Conservation (phyloP, 2,113 vertebrate species). For the Psammodynastes pulverulentus region DNA sequence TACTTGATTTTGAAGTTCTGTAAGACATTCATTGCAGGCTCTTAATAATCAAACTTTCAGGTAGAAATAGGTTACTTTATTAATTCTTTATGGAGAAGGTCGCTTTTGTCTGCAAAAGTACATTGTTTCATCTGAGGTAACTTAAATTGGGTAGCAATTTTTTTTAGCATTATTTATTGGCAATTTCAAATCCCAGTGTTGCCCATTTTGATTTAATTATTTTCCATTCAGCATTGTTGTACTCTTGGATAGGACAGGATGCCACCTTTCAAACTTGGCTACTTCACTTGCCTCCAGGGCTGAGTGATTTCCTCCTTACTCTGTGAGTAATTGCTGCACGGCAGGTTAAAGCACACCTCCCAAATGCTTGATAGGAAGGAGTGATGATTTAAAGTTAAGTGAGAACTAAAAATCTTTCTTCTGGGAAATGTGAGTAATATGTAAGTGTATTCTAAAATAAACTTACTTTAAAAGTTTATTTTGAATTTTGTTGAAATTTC, state of each 20-base stretch:
- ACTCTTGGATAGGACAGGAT: slow-evolving; percentile 3
- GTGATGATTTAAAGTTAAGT: rapidly evolving
- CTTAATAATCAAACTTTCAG: neutral
- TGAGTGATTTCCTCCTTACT: slow-evolving; percentile 13
- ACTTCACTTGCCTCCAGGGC: slow-evolving; percentile 21
- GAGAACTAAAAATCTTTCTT: neutral
- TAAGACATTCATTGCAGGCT: neutral
- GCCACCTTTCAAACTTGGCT: slow-evolving; percentile 22
- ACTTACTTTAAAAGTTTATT: neutral
- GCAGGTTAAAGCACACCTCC: slow-evolving; percentile 16
- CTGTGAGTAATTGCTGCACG: slow-evolving; percentile 3
- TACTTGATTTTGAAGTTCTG: neutral
- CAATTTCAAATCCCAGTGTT: slow-evolving; percentile 33
- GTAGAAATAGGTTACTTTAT: neutral
- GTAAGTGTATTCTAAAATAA: neutral
- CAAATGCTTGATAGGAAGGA: slow-evolving; percentile 7
- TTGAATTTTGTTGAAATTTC: neutral
- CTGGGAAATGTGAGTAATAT: neutral
- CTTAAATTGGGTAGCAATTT: neutral
- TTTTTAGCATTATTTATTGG: slow-evolving; percentile 30
- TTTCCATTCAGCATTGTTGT: rapidly evolving
- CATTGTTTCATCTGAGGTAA: slow-evolving; percentile 1
- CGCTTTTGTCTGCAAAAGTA: neutral
- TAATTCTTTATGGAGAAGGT: neutral
- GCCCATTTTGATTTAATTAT: slow-evolving; percentile 22